Evolutionary conservation across 2,113 vertebrate genomes (phyloP), one percentile per base, ranked within the genome.

Genomic region (Rhinoptilus africanus): DNA sequence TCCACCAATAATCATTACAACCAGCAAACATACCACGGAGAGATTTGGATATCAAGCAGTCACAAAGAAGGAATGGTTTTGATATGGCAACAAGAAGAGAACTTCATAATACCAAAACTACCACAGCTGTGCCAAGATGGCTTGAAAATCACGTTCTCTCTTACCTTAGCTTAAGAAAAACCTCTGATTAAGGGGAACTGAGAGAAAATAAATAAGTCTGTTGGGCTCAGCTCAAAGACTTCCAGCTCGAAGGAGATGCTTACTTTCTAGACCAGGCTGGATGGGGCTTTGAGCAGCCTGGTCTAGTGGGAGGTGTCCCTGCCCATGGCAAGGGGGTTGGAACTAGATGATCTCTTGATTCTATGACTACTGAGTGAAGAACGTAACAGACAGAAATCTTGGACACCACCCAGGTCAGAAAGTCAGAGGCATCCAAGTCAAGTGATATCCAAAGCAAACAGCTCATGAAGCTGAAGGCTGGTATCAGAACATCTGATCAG

Each of bases 381-480:
- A 60, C 15, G 21, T 14, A 88, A 74, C 14, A 89, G 56, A 59
- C 20, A 85, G 39, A 92, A 89, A 89, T 51, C 39, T 34, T 72
- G 53, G 71, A 60, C 5, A 76, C 8, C 6, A 56, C 8, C 30
- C 60, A 87, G 57, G 28, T 78, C 56, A 71, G 54, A 77, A 89
- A 89, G 66, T 54, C 74, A 92, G 54, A 81, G n/a, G 43, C 37
- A 91, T 78, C 56, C 77, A 79, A 75, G 67, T 63, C 72, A 88
- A 84, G 37, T 63, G 63, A 91, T n/a, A 93, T 5, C 54, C 85
- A 92, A 91, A 90, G 75, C 45, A 94, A 96, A 95, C 75, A 95
- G 83, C 63, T 66, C 21, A 17, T 76, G 54, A 77, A n/a, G 63
- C 30, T 93, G 63, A 88, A 86, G 75, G 67, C 50, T 91, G 62